Evolutionary conservation across 2,888 invertebrate species (phyloP), one percentile per base, ranked within the genome.

Genomic region (Pristionchus exspectatus): DNA sequence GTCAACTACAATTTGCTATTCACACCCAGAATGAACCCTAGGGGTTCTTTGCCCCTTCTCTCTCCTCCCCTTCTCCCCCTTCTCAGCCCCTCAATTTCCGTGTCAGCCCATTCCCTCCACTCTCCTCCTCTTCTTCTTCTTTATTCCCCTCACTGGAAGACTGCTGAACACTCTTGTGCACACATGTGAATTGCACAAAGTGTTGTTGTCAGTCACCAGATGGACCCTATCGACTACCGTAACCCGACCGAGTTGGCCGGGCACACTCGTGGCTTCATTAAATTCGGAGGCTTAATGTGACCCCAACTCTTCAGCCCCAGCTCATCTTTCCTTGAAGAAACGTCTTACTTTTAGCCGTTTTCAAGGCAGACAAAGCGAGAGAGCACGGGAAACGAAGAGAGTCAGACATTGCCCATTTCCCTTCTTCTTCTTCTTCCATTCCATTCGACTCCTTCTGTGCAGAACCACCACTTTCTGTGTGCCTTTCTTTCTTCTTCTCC

Each of bases 151-250:
- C 10, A 72, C 24, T 63, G 63, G 63, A 63, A 24, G 63, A 18
- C 59, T 50, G n/a, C 33, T 38, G 74, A 74, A 74, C 74, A 74
- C 44, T 74, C 27, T 27, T 12, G 66, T 24, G 5, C 72, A 14
- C 72, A 72, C 81, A 81, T 81, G 81, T 81, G 81, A 81, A 81
- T 81, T 44, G 81, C 81, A 81, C 77, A 50, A 50, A 27, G 24
- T 81, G 50, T 54, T 81, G 74, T 38, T 74, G 69, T 27, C 69
- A 69, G 30, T 69, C 44, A 4, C 5, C 69, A 27, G 9, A 33
- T 21, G 21, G 30, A 18, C 21, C 44, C 74, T 21, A 21, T 74
- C 38, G 38, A 74, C 38, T 74, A 74, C 74, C 74, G 74, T 74
- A 74, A 18, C 24, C 38, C n/a, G 69, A n/a, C 10, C n/a, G n/a